phyloP scores from a whole-genome alignment of 2,797 vertebrate species.

The Centropyge bicolor region DNA sequence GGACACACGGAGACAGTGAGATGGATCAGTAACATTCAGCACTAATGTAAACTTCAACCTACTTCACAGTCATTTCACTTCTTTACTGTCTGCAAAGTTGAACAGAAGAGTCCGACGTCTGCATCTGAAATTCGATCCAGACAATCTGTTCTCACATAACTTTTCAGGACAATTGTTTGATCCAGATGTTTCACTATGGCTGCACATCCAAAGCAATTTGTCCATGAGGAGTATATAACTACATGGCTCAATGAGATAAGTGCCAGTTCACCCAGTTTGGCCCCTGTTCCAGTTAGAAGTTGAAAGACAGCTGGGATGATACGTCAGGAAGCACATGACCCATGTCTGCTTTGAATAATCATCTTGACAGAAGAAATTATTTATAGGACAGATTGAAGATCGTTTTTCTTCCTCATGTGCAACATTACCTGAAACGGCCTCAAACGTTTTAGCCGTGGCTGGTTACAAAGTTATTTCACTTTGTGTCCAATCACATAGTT shows the following conservation, averaged over 20 bases:
- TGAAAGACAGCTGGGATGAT: not conserved
- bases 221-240: not conserved
- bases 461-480: not conserved
- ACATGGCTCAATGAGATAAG: not conserved
- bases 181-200: not conserved
- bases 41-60: not conserved
- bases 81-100: not conserved
- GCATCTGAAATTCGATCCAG: not conserved
- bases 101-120: not conserved
- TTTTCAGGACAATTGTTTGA: not conserved
- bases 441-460: constrained; percentile 1
- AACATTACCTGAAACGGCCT: constrained; percentile 28
- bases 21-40: not conserved
- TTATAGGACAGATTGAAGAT: not conserved
- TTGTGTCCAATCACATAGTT: not conserved
- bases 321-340: not conserved
- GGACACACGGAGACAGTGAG: constrained; percentile 12
- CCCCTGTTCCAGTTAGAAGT: not conserved
- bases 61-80: not conserved
- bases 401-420: not conserved
- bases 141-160: not conserved
- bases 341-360: constrained; percentile 7
- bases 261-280: not conserved
- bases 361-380: constrained; percentile 10
- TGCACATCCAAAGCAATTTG: not conserved